Evolutionary conservation across 2,113 vertebrate genomes (phyloP).

Genomic region (Neotoma lepida): DNA sequence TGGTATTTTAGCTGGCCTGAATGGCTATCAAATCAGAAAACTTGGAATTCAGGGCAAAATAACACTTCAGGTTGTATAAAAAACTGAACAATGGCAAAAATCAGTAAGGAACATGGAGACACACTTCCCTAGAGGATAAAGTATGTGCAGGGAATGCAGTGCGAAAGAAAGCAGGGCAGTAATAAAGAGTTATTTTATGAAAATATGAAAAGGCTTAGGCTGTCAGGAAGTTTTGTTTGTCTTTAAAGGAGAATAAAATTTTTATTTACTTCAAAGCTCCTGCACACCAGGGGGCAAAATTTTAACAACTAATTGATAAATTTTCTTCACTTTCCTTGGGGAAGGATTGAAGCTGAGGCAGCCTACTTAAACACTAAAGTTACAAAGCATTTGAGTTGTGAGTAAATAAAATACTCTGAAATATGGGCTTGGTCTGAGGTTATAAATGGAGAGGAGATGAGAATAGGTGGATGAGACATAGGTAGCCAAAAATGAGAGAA

Average conservation of each 20-base stretch:
- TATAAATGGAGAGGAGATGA: background rate
- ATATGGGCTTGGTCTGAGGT: background rate
- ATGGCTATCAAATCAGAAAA: conserved; percentile 45
- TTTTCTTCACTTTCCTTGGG: conserved; percentile 20
- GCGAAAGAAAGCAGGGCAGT: conserved; percentile 28
- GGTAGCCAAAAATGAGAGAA: conserved; percentile 1
- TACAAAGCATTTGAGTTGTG: background rate
- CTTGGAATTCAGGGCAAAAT: background rate
- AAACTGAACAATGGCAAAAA: background rate
- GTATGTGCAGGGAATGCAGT: background rate
- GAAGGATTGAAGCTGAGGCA: background rate
- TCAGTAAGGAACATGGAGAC: background rate
- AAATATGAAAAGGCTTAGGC: background rate
- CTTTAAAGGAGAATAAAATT: conserved; percentile 27
- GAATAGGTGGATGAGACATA: background rate
- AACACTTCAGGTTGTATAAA: conserved; percentile 37
- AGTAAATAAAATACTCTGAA: background rate
- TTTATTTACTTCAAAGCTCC: conserved; percentile 20
- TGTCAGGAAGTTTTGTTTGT: background rate
- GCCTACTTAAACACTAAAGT: background rate
- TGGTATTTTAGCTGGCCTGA: conserved; percentile 37
- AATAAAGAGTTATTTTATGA: background rate
- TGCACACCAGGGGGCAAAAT: background rate
- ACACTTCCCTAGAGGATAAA: background rate
- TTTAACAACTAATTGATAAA: conserved; percentile 20